Percentiles rank a stretch among this genome's conserved stretches.
Conservation (phyloP, 2,797 vertebrate species). For the Squalus acanthias region DNA sequence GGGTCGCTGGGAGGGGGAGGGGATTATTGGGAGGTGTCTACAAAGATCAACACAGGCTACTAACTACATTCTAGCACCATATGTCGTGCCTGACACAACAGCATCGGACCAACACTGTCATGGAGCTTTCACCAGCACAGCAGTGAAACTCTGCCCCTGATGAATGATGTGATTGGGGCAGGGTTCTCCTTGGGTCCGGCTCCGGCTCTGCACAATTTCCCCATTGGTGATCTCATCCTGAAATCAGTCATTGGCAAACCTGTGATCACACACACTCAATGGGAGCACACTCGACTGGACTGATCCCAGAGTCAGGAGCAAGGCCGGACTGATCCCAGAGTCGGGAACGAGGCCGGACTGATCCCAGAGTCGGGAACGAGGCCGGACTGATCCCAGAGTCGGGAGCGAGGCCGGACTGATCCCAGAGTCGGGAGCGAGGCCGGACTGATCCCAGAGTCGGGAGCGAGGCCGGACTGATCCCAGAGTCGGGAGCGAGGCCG, state of each 20-base stretch:
- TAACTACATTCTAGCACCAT: neutral
- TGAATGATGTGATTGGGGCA: neutral
- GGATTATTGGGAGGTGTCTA: neutral
- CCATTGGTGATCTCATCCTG: neutral
- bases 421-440: too few species aligned
- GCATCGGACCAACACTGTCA: neutral
- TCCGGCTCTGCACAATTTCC: neutral
- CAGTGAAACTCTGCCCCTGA: neutral
- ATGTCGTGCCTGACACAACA: neutral
- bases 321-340: too few species aligned
- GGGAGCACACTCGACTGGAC: neutral
- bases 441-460: too few species aligned
- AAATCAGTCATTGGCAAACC: neutral
- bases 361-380: too few species aligned
- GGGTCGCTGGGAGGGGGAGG: neutral
- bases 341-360: too few species aligned
- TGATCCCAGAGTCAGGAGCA: too few species aligned
- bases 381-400: too few species aligned
- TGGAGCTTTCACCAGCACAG: neutral
- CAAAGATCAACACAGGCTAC: neutral
- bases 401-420: too few species aligned
- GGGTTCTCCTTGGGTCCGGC: neutral
- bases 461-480: too few species aligned
- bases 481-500: too few species aligned
- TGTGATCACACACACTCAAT: neutral